Conservation (phyloP, 2,888 invertebrate genomes). For the Gisinianus flammeolus region DNA sequence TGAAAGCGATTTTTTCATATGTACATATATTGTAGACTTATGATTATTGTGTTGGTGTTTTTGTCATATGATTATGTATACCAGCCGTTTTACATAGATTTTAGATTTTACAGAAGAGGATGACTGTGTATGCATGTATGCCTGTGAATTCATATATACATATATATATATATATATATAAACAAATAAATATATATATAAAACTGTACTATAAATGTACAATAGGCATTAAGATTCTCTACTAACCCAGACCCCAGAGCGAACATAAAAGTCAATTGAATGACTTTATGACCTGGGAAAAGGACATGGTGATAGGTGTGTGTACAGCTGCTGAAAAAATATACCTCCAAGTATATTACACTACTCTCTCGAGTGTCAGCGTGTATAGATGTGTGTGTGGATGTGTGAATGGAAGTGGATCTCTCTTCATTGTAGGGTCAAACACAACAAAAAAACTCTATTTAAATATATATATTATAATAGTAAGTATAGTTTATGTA, state of each 20-base stretch:
- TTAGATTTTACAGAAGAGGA: no score
- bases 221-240: background rate
- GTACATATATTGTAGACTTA: no score
- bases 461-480: background rate
- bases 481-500: no score
- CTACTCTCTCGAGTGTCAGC: background rate
- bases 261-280: constrained; percentile 8
- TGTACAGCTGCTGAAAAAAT: constrained; percentile 45
- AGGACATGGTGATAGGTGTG: constrained; percentile 53
- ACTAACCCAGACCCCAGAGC: constrained; percentile 17
- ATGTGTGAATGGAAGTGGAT: constrained; percentile 12
- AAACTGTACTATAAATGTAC: background rate
- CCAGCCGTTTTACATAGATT: no score
- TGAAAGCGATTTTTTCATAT: no score
- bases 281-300: constrained; percentile 41
- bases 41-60: no score
- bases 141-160: background rate
- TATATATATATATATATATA: background rate
- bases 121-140: background rate
- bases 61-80: no score
- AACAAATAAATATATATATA: background rate
- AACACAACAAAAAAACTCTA: background rate
- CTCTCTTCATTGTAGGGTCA: background rate
- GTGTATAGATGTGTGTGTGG: constrained; percentile 20
- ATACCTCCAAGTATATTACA: constrained; percentile 25